Conservation (phyloP, 2,888 invertebrate genomes). For the Oxystoma pomonae region DNA sequence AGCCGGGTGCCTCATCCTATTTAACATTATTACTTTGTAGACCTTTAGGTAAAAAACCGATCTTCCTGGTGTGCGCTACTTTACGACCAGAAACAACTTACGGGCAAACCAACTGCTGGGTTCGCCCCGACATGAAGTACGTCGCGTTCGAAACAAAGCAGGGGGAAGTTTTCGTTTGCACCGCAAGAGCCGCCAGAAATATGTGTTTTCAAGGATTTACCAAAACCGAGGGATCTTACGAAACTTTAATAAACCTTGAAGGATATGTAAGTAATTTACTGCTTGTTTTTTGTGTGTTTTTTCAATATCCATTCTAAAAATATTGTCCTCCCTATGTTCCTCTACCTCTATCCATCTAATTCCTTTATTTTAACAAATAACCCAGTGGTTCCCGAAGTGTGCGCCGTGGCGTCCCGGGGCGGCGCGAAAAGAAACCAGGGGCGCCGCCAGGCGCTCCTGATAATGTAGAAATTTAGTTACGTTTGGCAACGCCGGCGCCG, state of each 20-base stretch:
- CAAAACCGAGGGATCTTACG: conserved; percentile 70
- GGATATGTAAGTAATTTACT: conserved; percentile 63
- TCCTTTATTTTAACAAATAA: no score
- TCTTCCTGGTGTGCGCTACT: conserved; percentile 94
- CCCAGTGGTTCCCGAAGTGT: no score
- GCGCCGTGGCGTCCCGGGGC: no score
- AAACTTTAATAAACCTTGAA: conserved; percentile 63
- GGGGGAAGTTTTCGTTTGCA: conserved; percentile 82
- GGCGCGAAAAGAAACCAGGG: no score
- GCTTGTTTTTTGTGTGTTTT: no score
- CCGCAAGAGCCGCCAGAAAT: conserved; percentile 85
- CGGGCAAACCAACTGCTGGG: conserved; percentile 99
- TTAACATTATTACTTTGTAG: conserved; percentile 49
- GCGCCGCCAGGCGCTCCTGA: no score
- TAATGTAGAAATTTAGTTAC: no score
- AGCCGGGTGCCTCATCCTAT: background rate
- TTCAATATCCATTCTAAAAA: no score
- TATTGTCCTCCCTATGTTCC: no score
- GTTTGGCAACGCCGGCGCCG: no score
- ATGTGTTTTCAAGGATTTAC: conserved; percentile 96
- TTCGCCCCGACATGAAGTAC: conserved; percentile 92
- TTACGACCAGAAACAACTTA: conserved; percentile 99
- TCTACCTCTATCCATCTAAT: no score
- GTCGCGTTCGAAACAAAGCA: conserved; percentile 74
- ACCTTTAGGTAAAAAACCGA: conserved; percentile 51